Base-by-base conservation (phyloP, 2,888 invertebrate genomes). In the Agrilus cyanescens region DNA sequence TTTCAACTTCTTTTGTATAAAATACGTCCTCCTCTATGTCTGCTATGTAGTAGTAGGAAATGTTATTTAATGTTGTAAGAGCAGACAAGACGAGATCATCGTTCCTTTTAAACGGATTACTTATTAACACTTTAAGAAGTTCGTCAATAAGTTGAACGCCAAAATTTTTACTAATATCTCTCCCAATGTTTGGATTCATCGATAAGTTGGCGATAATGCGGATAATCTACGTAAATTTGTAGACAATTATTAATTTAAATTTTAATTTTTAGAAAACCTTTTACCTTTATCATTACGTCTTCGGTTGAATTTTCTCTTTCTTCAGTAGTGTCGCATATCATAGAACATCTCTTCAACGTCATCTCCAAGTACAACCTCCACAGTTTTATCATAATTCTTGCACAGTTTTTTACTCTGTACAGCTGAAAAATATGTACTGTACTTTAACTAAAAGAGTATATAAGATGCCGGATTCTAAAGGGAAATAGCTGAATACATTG, bases 131-230 rank as follows among this genome's bases (percentile, higher is more conserved):
- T 58, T 66, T 67, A 13, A 67, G 50, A 48, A 67, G 64, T 57
- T 65, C 65, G 41, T 65, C 64, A 47, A 71, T 65, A 37, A 68
- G 53, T 44, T 56, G 53, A 32, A 55, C 57, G 5, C 66, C 68
- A 46, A 60, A 62, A 37, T 57, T 56, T 42, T 65, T 62, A 13
- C 75, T 73, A 48, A 89, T 63, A 2, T 73, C 74, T 31, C 76
- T 73, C 1, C 89, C 90, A 4, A 85, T 85, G 36, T 78, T 76
- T 34, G 82, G 77, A 55, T 84, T 79, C 46, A 90, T 78, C 45
- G 86, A 83, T 62, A 89, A 74, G 59, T 90, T 90, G 3, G 89
- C 89, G 18, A 90, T 70, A n/a, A 90, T 83, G 4, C 90, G 75
- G 12, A 89, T 78, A 34, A 82, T 77, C 82, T 76, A 62, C 25